Base-by-base conservation (phyloP, 1,140 invertebrate species). In the Piezodorus guildinii region DNA sequence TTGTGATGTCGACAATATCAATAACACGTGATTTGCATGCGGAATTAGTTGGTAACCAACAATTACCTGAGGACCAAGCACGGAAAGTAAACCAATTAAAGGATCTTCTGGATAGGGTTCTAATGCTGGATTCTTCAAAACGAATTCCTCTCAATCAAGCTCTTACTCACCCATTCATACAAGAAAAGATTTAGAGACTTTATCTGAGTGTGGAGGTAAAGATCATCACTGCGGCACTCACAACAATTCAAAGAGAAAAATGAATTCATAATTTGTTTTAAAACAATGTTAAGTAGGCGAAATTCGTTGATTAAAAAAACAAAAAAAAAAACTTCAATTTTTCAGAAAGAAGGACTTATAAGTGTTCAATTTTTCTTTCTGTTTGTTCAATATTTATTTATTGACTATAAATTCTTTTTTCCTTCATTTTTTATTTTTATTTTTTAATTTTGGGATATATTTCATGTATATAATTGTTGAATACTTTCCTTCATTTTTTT, bases 81-180 rank as follows among this genome's bases (percentile, higher is more conserved):
- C 83, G 88, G 61, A 96, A 96, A 78, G 90, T 95, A 1, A 81
- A 81, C 3, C 95, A 99, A 72, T 79, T 99, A 6, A 94, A 92
- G 70, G 94, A 98, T 74, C 77, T 99, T 6, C 75, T 99, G 34
- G 96, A 99, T 68, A 87, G 90, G 64, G 92, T 96, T 68, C 81
- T 98, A 23, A 87, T 91, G 77, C 76, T 99, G 52, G 97, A 99
- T 76, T 87, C 96, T 0, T 81, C 84, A 23, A 98, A 98, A 76
- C 80, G 97, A 62, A 86, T 94, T 64, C 88, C 91, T 0, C 85
- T 97, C 58, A 96, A 94, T 73, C 91, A 96, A 73, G 94, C 94
- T 21, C 79, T 99, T 23, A 86, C 87, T 27, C 96, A 99, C 80
- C 88, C 94, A 1, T 99, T 99, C 78, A 97, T 99, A 73, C 86